These are phyloP conservation scores for Odobenus rosmarus DNA, from an alignment of 2,113 vertebrate genomes.

Conservation along the genomic window DNA sequence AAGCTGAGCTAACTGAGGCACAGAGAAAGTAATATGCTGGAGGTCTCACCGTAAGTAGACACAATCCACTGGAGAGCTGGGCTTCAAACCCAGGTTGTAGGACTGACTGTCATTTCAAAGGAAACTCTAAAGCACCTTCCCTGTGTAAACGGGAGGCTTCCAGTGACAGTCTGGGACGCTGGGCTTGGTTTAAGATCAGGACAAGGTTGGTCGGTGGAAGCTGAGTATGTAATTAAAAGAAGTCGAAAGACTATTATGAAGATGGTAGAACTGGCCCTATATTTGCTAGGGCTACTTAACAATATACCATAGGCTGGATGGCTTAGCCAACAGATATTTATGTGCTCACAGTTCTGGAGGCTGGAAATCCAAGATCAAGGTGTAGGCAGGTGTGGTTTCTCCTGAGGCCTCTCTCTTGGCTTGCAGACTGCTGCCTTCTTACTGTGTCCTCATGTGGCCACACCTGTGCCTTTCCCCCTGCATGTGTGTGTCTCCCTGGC, in stretches of 20 bases:
- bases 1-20: neutral
- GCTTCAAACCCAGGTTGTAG: neutral
- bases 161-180: too few species aligned
- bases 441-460: neutral
- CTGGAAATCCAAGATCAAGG: neutral
- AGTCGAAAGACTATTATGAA: neutral
- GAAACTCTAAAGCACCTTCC: neutral
- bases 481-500: accelerated
- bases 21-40: neutral
- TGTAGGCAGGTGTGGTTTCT: neutral
- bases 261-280: neutral
- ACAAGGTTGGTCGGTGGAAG: neutral
- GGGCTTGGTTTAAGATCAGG: neutral
- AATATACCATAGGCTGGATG: neutral
- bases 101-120: neutral
- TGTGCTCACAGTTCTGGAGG: neutral
- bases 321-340: neutral
- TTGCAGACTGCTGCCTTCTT: neutral
- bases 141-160: neutral
- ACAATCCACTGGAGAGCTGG: neutral
- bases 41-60: neutral
- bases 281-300: neutral
- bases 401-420: neutral
- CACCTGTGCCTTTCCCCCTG: neutral
- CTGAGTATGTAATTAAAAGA: neutral